These are phyloP conservation scores for Bombus consobrinus DNA, from an alignment of 1,140 invertebrate species.

Conservation along the genomic window DNA sequence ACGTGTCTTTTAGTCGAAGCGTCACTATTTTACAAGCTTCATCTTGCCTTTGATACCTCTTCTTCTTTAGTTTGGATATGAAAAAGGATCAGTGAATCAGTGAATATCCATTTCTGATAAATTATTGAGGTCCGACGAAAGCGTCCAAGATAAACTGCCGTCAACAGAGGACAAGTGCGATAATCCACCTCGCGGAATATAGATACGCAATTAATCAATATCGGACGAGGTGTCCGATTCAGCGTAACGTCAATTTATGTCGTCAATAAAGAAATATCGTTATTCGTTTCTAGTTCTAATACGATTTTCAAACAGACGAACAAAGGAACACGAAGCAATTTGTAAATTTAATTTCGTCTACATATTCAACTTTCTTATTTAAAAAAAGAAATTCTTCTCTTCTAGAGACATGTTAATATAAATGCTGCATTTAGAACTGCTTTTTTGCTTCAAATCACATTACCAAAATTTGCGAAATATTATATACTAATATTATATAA, in stretches of 20 bases:
- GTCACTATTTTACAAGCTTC: not conserved
- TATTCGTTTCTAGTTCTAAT: not conserved
- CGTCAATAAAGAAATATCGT: constrained; percentile 12
- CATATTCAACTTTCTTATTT: not conserved
- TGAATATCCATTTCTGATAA: constrained; percentile 32
- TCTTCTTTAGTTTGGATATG: not conserved
- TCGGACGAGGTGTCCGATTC: constrained; percentile 10
- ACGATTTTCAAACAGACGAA: too few species aligned
- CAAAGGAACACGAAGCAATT: too few species aligned
- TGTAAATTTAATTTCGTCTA: not conserved
- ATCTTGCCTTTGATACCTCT: not conserved
- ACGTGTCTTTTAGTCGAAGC: not conserved
- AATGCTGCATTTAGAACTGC: too few species aligned
- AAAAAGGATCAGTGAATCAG: not conserved
- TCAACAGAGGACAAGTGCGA: constrained; percentile 21
- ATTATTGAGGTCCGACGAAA: constrained; percentile 31
- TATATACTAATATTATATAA: too few species aligned
- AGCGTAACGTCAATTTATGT: constrained; percentile 1
- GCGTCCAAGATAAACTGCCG: constrained; percentile 33
- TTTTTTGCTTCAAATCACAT: not conserved
- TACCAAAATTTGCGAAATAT: not conserved
- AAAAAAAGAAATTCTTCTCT: not conserved
- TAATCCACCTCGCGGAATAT: constrained; percentile 39
- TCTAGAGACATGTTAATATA: too few species aligned
- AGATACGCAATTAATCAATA: constrained; percentile 46